These are phyloP conservation scores for Drosophila helvetica DNA, from an alignment of 2,888 invertebrate species.

Conservation along the genomic window DNA sequence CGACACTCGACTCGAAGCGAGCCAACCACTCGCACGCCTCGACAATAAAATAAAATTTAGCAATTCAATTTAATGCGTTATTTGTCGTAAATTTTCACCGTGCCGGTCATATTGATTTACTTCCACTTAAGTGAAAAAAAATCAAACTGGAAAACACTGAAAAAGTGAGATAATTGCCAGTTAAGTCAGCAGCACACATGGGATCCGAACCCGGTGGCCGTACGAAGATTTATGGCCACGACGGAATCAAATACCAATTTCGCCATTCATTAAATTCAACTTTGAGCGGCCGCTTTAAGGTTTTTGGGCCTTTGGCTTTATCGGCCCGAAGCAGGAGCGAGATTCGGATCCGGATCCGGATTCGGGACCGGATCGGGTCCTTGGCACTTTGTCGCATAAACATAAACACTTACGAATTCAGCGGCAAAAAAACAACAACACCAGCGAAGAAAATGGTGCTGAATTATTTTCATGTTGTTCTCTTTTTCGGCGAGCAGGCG, in stretches of 20 bases:
- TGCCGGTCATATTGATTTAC: constrained; percentile 71
- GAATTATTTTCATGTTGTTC: constrained; percentile 45
- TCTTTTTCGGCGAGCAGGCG: constrained; percentile 43
- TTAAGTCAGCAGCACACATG: constrained; percentile 45
- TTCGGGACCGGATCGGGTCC: constrained; percentile 16
- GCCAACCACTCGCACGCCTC: constrained; percentile 49
- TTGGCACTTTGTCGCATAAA: constrained; percentile 60
- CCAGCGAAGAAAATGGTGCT: constrained; percentile 27
- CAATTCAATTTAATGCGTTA: constrained; percentile 77
- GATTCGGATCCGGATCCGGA: neutral
- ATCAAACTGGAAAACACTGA: constrained; percentile 8
- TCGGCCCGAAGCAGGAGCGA: constrained; percentile 29
- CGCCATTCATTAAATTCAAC: constrained; percentile 70
- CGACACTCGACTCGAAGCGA: neutral
- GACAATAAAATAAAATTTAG: constrained; percentile 76
- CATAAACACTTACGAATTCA: constrained; percentile 67
- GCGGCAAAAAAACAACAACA: constrained; percentile 36
- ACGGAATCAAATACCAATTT: constrained; percentile 72
- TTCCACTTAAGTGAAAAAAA: constrained; percentile 29
- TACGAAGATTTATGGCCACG: constrained; percentile 70
- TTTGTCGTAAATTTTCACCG: constrained; percentile 63
- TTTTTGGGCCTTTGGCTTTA: constrained; percentile 12
- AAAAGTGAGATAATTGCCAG: constrained; percentile 67
- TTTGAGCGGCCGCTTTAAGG: constrained; percentile 59
- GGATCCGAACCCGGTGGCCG: constrained; percentile 50